Conservation (phyloP, 2,888 invertebrate genomes). For the Dolichomitus sp. region DNA sequence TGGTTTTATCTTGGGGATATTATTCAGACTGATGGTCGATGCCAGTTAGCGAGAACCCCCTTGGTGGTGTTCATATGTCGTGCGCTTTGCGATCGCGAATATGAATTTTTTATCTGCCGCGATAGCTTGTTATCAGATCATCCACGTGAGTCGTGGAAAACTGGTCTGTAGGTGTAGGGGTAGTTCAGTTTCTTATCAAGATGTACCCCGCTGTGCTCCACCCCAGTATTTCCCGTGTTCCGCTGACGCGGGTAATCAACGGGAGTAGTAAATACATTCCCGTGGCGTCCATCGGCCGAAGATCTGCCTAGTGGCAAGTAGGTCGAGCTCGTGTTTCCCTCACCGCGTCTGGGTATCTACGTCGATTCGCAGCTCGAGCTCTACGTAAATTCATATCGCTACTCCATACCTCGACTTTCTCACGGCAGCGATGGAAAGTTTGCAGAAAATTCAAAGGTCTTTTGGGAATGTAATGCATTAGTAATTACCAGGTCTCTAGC, state of each 20-base stretch:
- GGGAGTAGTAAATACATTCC: conserved; percentile 68
- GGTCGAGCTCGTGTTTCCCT: conserved; percentile 13
- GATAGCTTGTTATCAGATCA: conserved; percentile 64
- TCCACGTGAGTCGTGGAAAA: conserved; percentile 49
- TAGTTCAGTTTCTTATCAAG: conserved; percentile 53
- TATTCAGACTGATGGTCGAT: conserved; percentile 48
- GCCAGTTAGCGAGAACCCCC: conserved; percentile 25
- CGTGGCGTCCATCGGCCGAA: conserved; percentile 43
- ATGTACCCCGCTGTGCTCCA: conserved; percentile 27
- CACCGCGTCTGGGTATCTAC: background rate
- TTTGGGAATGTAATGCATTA: conserved; percentile 1
- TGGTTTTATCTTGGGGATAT: conserved; percentile 43
- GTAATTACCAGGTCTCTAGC: background rate
- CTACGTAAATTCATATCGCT: background rate
- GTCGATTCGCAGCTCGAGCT: background rate
- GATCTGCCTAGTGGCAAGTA: conserved; percentile 46
- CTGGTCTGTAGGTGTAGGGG: background rate
- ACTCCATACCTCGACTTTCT: background rate
- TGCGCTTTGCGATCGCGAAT: conserved; percentile 52
- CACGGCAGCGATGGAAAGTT: background rate
- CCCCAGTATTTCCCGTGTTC: conserved; percentile 43
- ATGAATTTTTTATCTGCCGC: conserved; percentile 64
- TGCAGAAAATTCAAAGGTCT: background rate
- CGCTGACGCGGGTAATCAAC: conserved; percentile 75
- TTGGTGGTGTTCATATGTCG: conserved; percentile 2